Conservation (phyloP, 2,888 invertebrate species). For the Cordilura impudica region DNA sequence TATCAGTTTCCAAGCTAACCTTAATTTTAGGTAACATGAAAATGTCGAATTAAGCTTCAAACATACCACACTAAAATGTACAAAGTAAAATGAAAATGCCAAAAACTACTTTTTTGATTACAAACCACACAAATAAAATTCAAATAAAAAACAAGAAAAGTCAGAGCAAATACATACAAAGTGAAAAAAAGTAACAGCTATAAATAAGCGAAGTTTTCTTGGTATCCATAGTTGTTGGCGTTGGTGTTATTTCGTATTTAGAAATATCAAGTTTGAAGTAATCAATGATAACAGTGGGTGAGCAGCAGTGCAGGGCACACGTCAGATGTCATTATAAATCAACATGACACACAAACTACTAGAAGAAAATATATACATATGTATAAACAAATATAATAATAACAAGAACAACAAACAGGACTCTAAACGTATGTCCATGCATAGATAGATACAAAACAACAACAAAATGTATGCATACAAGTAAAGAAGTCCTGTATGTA, state of each 20-base stretch:
- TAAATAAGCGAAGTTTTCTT: conserved; percentile 38
- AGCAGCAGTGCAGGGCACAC: conserved; percentile 44
- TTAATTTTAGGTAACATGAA: conserved; percentile 41
- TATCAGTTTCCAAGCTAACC: conserved; percentile 32
- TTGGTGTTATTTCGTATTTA: conserved; percentile 9
- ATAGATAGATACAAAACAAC: background rate
- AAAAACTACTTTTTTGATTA: conserved; percentile 47
- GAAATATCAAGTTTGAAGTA: conserved; percentile 35
- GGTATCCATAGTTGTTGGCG: background rate
- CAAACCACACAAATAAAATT: conserved; percentile 48
- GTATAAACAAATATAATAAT: background rate
- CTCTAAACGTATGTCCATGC: conserved; percentile 6
- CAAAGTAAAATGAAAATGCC: conserved; percentile 7
- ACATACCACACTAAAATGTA: background rate
- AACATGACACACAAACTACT: conserved; percentile 39
- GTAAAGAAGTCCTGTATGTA: background rate
- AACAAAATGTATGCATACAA: background rate
- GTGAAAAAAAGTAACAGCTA: conserved; percentile 35
- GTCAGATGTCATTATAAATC: conserved; percentile 58
- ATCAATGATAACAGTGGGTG: conserved; percentile 58
- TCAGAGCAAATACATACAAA: background rate
- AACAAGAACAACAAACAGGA: conserved; percentile 3
- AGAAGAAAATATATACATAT: background rate
- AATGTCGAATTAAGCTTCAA: conserved; percentile 6
- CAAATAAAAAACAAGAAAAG: background rate